A percentile compares a stretch with the other conserved stretches of the same genome.
Conservation (phyloP, 2,888 invertebrate genomes). For the Nomada goodeniana region DNA sequence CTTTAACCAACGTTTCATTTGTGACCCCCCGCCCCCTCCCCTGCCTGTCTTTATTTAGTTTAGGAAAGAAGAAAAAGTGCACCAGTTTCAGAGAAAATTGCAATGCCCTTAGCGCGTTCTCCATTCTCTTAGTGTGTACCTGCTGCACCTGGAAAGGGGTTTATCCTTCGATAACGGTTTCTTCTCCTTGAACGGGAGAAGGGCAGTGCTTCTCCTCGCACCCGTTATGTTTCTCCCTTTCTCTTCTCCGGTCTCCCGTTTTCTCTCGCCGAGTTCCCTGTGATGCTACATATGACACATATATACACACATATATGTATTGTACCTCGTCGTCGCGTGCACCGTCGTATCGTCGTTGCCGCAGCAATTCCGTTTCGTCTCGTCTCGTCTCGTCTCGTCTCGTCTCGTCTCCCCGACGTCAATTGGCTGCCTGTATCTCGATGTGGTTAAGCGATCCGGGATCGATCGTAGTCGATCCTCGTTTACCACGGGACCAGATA, state of each 20-base stretch:
- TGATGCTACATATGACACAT: neutral
- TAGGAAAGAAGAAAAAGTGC: neutral
- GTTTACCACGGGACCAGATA: neutral
- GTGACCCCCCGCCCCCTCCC: neutral
- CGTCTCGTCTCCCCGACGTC: neutral
- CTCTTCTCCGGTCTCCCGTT: conserved; percentile 54
- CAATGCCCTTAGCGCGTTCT: conserved; percentile 12
- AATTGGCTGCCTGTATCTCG: neutral
- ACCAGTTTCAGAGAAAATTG: too few relatives aligned
- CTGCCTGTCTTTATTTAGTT: neutral
- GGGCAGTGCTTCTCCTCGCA: conserved; percentile 65
- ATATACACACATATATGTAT: neutral
- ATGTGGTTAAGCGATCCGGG: conserved; percentile 10
- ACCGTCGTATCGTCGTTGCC: conserved; percentile 22
- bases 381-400: neutral
- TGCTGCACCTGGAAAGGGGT: conserved; percentile 60
- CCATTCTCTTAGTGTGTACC: conserved; percentile 42
- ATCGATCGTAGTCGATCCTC: conserved; percentile 15
- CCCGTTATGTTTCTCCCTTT: conserved; percentile 69
- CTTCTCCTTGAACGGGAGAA: conserved; percentile 76
- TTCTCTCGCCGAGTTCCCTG: conserved; percentile 44
- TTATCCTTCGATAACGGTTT: conserved; percentile 74
- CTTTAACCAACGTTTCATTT: neutral
- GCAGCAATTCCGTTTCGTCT: neutral
- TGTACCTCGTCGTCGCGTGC: conserved; percentile 8